These are phyloP conservation scores for Monomorium pharaonis DNA, from an alignment of 1,140 invertebrate genomes.

Conservation along the genomic window DNA sequence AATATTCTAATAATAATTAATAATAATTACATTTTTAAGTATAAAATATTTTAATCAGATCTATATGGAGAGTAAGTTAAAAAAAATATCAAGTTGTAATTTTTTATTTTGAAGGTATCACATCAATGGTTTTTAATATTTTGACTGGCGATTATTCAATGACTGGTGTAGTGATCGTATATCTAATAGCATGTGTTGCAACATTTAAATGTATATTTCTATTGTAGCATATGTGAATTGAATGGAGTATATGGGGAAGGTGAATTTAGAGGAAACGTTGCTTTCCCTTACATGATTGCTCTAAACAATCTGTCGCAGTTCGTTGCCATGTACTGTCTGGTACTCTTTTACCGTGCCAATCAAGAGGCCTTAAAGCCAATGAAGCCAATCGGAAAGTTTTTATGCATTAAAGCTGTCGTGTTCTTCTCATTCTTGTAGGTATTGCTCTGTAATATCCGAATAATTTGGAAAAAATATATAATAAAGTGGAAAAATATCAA, in stretches of 20 bases:
- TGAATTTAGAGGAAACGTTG: conserved; percentile 92
- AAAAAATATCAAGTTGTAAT: too few species aligned
- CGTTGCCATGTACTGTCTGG: conserved; percentile 97
- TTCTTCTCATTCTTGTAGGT: conserved; percentile 99
- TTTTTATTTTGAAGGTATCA: too few species aligned
- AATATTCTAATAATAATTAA: too few species aligned
- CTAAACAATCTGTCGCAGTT: conserved; percentile 98
- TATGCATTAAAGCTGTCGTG: conserved; percentile 99
- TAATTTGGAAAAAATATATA: not conserved
- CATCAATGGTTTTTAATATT: too few species aligned
- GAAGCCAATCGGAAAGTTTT: conserved; percentile 97
- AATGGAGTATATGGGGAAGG: conserved; percentile 95
- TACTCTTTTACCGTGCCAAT: conserved; percentile 97
- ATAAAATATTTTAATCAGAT: too few species aligned
- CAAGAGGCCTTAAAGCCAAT: conserved; percentile 94
- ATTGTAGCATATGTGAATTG: conserved; percentile 93
- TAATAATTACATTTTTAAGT: too few species aligned
- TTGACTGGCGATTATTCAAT: too few species aligned
- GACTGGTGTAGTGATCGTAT: not conserved
- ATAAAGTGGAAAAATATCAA: not conserved
- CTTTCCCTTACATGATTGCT: conserved; percentile 96
- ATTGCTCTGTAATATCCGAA: not conserved
- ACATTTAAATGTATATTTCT: conserved; percentile 6
- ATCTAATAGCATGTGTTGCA: not conserved
- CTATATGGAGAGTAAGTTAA: too few species aligned